Conservation (phyloP, 92 coral and sea anemone species). For the Blastomussa wellsi region DNA sequence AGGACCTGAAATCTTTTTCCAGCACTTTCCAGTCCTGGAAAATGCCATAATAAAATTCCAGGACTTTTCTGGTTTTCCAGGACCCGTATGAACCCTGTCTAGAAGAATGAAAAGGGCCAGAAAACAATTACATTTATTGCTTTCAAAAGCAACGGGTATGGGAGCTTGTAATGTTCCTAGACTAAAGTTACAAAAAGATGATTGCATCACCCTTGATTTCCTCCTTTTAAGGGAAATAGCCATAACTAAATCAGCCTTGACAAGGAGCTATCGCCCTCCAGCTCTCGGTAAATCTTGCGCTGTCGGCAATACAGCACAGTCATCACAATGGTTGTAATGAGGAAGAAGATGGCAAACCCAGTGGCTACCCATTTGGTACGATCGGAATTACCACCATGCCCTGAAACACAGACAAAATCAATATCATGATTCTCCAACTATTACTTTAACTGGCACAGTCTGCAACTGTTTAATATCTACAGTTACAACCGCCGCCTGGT, state of each 20-base stretch:
- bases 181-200: neutral
- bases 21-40: too few species aligned
- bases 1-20: too few species aligned
- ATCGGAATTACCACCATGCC: slow-evolving; percentile 3
- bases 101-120: neutral
- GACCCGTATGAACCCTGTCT: too few species aligned
- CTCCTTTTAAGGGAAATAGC: neutral
- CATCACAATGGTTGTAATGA: slow-evolving; percentile 72
- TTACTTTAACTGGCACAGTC: neutral
- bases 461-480: too few species aligned
- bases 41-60: too few species aligned
- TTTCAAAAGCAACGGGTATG: neutral
- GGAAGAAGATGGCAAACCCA: slow-evolving; percentile 77
- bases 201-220: neutral
- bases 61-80: too few species aligned
- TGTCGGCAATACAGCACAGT: slow-evolving; percentile 76
- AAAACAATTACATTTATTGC: neutral
- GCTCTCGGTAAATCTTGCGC: slow-evolving; percentile 89
- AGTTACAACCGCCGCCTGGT: too few species aligned
- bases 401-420: slow-evolving; percentile 1
- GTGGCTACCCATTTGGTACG: slow-evolving; percentile 87
- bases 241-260: slow-evolving; percentile 75
- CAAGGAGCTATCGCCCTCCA: slow-evolving; percentile 92
- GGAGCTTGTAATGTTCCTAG: neutral
- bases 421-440: neutral